These are phyloP conservation scores for Pseudochirops corinnae DNA, from an alignment of 2,797 vertebrate species.

Conservation along the genomic window DNA sequence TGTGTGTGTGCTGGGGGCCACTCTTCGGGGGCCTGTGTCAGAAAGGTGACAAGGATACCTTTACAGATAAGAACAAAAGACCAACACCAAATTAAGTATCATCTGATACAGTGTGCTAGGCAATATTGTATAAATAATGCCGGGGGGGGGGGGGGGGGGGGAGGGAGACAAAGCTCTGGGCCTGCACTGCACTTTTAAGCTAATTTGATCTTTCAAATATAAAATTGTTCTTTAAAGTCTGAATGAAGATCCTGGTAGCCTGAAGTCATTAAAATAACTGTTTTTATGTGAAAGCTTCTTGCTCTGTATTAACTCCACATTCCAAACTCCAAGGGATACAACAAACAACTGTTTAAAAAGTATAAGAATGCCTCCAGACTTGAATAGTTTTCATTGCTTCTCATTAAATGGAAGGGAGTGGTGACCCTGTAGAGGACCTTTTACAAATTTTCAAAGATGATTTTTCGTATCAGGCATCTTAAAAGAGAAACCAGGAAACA, in stretches of 20 bases:
- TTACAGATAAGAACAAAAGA: slow-evolving; percentile 29
- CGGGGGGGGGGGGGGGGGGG: background rate
- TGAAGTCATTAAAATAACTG: slow-evolving; percentile 44
- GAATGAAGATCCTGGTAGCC: slow-evolving; percentile 43
- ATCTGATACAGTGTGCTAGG: background rate
- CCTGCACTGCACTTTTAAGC: slow-evolving; percentile 25
- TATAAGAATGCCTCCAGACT: background rate
- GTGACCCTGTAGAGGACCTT: slow-evolving; percentile 16
- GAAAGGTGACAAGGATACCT: background rate
- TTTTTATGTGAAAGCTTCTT: slow-evolving; percentile 46
- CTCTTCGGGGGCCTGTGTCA: background rate
- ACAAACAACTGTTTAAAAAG: slow-evolving; percentile 56
- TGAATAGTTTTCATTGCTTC: slow-evolving; percentile 13
- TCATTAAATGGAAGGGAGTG: background rate
- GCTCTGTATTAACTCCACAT: slow-evolving; percentile 37
- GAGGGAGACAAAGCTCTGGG: background rate
- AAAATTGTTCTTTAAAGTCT: slow-evolving; percentile 45
- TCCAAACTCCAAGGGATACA: slow-evolving; percentile 44
- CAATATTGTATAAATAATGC: background rate
- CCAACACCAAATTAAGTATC: background rate
- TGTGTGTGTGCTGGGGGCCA: background rate
- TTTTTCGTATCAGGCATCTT: slow-evolving; percentile 21
- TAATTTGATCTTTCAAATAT: slow-evolving; percentile 35
- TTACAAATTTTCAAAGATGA: slow-evolving; percentile 12
- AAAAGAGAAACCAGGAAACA: slow-evolving; percentile 1